Conservation (phyloP, 2,888 invertebrate species). For the Cabera pusaria region DNA sequence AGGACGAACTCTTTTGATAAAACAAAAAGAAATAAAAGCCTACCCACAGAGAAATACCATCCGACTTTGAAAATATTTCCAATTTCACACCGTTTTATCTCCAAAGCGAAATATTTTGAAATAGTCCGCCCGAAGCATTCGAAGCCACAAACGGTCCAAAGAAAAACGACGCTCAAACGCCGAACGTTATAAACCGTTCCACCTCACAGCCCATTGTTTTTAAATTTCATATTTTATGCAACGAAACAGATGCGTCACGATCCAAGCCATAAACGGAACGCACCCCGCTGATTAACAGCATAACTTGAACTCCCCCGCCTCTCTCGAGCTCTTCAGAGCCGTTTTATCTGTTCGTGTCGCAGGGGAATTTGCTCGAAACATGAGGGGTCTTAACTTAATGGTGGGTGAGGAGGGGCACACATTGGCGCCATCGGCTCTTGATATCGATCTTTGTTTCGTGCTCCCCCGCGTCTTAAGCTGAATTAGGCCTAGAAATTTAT, state of each 20-base stretch:
- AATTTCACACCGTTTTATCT: constrained; percentile 9
- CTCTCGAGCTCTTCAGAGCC: constrained; percentile 39
- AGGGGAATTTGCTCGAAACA: constrained; percentile 53
- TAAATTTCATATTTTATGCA: constrained; percentile 70
- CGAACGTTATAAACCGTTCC: constrained; percentile 35
- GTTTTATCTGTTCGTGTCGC: constrained; percentile 40
- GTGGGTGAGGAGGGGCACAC: constrained; percentile 62
- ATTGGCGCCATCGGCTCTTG: constrained; percentile 71
- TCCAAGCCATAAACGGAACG: constrained; percentile 68
- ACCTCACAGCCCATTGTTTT: constrained; percentile 50
- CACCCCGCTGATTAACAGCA: constrained; percentile 57
- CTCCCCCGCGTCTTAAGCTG: constrained; percentile 74
- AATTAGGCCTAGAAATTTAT: constrained; percentile 75
- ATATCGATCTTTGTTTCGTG: constrained; percentile 71
- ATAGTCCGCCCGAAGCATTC: constrained; percentile 1
- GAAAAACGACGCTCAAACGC: constrained; percentile 19
- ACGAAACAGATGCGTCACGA: constrained; percentile 77
- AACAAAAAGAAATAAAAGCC: too few species aligned
- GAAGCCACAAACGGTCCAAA: constrained; percentile 11
- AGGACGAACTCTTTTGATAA: too few species aligned
- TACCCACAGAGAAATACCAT: neutral
- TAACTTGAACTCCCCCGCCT: constrained; percentile 48
- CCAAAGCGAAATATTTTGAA: constrained; percentile 2
- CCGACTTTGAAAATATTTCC: constrained; percentile 1
- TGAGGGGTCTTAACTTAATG: constrained; percentile 57